Percentiles rank a stretch among this genome's conserved stretches.
phyloP scores from a whole-genome alignment of 2,797 vertebrate genomes.

The Oryzias sinensis region DNA sequence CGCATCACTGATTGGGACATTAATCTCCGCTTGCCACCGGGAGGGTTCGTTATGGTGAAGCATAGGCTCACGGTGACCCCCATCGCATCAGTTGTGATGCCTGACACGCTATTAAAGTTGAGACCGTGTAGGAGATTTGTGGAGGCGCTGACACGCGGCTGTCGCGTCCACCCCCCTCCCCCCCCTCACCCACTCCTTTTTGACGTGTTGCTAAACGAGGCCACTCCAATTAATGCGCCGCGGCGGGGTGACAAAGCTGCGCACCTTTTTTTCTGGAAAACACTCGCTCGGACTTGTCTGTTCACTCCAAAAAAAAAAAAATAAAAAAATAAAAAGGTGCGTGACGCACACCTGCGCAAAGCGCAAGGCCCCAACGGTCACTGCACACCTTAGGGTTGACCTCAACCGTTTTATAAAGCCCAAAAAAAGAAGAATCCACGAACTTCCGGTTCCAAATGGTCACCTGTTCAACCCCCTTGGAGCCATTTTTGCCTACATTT shows the following conservation, averaged over 20 bases:
- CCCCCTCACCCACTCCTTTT: constrained; percentile 24
- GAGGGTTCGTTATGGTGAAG: constrained; percentile 73
- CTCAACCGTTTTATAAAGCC: no score
- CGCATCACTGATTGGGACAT: constrained; percentile 65
- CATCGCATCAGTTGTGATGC: constrained; percentile 69
- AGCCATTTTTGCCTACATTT: background rate
- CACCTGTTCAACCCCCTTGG: no score
- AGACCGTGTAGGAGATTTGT: constrained; percentile 74
- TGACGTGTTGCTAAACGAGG: constrained; percentile 79
- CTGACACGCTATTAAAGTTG: constrained; percentile 72
- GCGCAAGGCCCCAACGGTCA: no score
- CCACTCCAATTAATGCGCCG: constrained; percentile 77
- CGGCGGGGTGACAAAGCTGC: constrained; percentile 58
- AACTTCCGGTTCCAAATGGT: constrained; percentile 27
- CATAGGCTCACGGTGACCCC: constrained; percentile 72
- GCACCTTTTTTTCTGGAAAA: constrained; percentile 36
- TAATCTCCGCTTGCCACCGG: constrained; percentile 41
- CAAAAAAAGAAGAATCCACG: background rate
- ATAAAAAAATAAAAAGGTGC: background rate
- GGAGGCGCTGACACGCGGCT: constrained; percentile 74
- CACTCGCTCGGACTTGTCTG: background rate
- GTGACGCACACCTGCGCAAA: background rate
- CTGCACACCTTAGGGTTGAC: background rate
- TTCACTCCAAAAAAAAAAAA: background rate
- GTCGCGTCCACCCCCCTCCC: constrained; percentile 46